Evolutionary conservation across 2,113 vertebrate genomes (phyloP), one percentile per base, ranked within the genome.

Genomic region (Acanthochromis polyacanthus): DNA sequence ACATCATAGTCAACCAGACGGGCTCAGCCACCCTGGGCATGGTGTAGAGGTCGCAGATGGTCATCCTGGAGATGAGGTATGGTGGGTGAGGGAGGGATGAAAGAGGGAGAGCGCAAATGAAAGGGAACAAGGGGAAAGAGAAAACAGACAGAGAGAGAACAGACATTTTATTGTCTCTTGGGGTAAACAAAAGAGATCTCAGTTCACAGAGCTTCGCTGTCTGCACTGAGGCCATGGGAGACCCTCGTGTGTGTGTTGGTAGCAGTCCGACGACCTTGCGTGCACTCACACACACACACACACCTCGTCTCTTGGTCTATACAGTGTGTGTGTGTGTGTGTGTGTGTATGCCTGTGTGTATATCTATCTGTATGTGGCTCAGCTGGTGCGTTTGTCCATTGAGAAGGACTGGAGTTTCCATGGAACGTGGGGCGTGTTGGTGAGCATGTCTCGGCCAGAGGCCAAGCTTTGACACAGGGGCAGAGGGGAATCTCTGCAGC

Each of bases 1-100:
- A 99, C 97, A 98, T 99, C 98, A 99, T 99, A 0, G 97, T 98
- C 53, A 99, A 93, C 98, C 98, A 99, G 50, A 99, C 98, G 10
- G 98, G 98, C 87, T 99, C 97, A 19, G 96, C 94, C 68, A 99
- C 97, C 12, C 98, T 95, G 4, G 98, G 98, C 98, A 99, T 99
- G 3, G 96, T 99, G 86, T 99, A 99, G 40, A 99, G 97, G 90
- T 99, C 96, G 87, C 97, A 97, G 90, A 99, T 97, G 55, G 97
- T 97, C 43, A 95, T 97, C 93, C 98, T 99, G 89, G 88, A 88
- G 78, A 48, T 25, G 65, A 86, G 93, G 92, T 81, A 22, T n/a
- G 0, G 64, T 1, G 10, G 75, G 58, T 20, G 60, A 53, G 55
- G 48, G 66, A 52, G 68, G 20, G 75, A 80, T 72, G 75, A 75